Evolutionary conservation across 1,140 invertebrate species (phyloP), one percentile per base, ranked within the genome.

Genomic region (Leptoteleia sp.): DNA sequence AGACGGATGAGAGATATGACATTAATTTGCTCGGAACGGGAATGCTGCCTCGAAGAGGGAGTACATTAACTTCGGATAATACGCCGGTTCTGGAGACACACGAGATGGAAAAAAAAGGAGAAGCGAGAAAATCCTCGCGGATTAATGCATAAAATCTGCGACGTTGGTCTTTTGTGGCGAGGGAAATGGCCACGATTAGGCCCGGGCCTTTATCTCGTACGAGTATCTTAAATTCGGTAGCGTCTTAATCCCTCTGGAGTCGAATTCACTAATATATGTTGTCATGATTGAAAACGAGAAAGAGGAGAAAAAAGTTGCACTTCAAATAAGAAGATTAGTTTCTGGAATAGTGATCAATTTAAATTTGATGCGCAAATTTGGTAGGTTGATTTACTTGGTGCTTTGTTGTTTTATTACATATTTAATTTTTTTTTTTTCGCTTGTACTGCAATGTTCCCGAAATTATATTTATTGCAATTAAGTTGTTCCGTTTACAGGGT

Each of bases 1-100:
- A 64, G 59, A 76, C 73, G 65, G 65, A 76, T 57, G 64, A 76
- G 50, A 68, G 65, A 64, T 76, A 70, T 64, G 73, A 76, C 64
- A 76, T 70, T 76, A 70, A 77, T 77, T 77, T 71, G 73, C 57
- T 57, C 50, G 73, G 57, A 76, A 76, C 50, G 48, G 64, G 62
- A 68, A 54, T 59, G 65, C 35, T 50, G 25, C 12, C 29, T 52
- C 5, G 12, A 29, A 65, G 55, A 70, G 43, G 65, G 59, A 65
- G 65, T 71, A 65, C 59, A 77, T 77, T 71, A 77, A 77, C 59
- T 64, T 50, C 4, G 27, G 65, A 77, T 71, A 71, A 77, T 71
- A 43, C 42, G 59, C 13, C 42, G 35, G 31, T 43, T 47, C 27
- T 31, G 45, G 52, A 47, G 54, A 76, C 59, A 61, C 31, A 48